Conservation (phyloP, 1,140 invertebrate genomes). For the Atta colombica region DNA sequence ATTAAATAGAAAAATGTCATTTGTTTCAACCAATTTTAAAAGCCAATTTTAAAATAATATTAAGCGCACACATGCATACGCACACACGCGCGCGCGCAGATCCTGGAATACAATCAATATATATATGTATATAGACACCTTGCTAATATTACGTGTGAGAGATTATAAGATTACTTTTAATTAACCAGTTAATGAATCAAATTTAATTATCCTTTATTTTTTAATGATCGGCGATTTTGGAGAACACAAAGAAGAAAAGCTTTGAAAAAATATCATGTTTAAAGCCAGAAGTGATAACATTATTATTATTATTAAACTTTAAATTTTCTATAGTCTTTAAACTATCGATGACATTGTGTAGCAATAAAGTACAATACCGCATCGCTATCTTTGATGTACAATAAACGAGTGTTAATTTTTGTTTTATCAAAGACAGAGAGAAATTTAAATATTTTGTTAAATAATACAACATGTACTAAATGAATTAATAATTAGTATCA, state of each 20-base stretch:
- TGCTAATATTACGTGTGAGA: background rate
- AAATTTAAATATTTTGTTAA: background rate
- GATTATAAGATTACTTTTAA: background rate
- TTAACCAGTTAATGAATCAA: background rate
- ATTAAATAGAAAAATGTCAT: too few species aligned
- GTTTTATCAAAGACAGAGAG: background rate
- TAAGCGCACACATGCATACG: too few species aligned
- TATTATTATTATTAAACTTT: background rate
- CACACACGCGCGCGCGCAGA: too few species aligned
- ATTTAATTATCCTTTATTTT: conserved; percentile 24
- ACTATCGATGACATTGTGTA: background rate
- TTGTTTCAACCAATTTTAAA: too few species aligned
- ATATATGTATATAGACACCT: background rate
- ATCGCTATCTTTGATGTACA: background rate
- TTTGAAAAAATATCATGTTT: background rate
- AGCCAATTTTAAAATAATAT: too few species aligned
- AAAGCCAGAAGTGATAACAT: background rate
- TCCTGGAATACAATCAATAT: background rate
- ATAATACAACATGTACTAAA: background rate
- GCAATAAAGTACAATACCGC: background rate
- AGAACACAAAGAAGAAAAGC: background rate
- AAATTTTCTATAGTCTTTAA: conserved; percentile 13
- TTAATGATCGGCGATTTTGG: background rate
- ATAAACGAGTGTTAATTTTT: background rate
- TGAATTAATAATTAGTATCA: background rate